Evolutionary conservation across 2,113 vertebrate species (phyloP), one percentile per base, ranked within the genome.

Genomic region (Apteryx mantelli): DNA sequence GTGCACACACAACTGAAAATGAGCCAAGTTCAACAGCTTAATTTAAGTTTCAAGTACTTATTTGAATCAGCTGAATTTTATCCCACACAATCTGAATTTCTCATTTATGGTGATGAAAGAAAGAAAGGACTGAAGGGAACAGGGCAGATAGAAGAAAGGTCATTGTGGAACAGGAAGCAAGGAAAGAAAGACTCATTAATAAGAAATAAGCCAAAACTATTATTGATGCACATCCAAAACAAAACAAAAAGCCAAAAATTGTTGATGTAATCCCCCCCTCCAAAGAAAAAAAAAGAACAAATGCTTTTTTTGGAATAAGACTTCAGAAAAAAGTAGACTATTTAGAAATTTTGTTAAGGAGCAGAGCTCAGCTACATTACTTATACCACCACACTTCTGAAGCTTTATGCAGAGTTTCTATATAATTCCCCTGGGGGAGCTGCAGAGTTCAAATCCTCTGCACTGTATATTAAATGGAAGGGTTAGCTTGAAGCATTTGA

Each of bases 401-500:
- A 95, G 24, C 46, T 58, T 79, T 95, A 65, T 32, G 40, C 21
- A 70, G 69, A 74, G 13, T 75, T 92, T 73, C 63, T 93, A 56
- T 26, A 28, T 44, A 80, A 65, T 38, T 94, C 26, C 77, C 65
- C 71, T 60, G 44, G 14, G 61, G 70, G 13, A 95, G 7, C 40
- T 77, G 53, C 56, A 66, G 34, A 77, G 75, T 95, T 92, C 84
- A 96, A 91, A 94, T 36, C 46, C 58, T 82, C 60, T 94, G 34
- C 36, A 64, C 44, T 77, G 42, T 70, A 15, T 63, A 53, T 70
- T 87, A 89, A 88, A 64, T 60, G 18, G 53, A 85, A 94, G 12
- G 52, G 40, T 70, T 95, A 89, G 78, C 91, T 73, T 63, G 55
- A 82, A 95, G 40, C 18, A 82, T 69, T 82, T 91, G 80, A 91